A percentile compares a stretch with the other conserved stretches of the same genome.
These are phyloP conservation scores for Aplysia californica DNA, from an alignment of 1,140 invertebrate genomes.

Conservation along the genomic window DNA sequence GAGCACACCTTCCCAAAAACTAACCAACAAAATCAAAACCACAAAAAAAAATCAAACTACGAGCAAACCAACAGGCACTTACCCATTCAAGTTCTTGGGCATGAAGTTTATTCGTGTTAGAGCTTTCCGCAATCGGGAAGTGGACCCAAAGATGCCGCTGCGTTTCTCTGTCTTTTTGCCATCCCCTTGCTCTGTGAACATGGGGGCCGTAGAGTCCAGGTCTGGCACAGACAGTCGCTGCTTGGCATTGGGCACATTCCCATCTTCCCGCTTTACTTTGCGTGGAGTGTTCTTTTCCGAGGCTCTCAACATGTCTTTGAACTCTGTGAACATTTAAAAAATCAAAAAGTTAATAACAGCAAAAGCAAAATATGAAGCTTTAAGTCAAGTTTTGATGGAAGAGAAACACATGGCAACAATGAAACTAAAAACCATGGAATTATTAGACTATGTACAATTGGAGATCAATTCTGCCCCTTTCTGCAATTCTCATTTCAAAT, in stretches of 20 bases:
- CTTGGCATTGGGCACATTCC: slow-evolving; percentile 68
- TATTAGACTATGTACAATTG: too few species aligned
- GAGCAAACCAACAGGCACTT: too few species aligned
- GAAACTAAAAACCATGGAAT: too few species aligned
- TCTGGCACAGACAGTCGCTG: slow-evolving; percentile 65
- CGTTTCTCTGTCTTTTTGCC: slow-evolving; percentile 71
- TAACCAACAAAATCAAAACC: too few species aligned
- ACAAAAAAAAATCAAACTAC: too few species aligned
- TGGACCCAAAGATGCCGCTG: slow-evolving; percentile 75
- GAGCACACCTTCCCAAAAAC: too few species aligned
- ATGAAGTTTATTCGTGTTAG: slow-evolving; percentile 92
- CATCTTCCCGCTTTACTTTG: slow-evolving; percentile 47
- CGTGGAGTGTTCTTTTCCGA: slow-evolving; percentile 77
- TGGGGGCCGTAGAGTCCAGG: slow-evolving; percentile 51
- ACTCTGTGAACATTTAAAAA: slow-evolving; percentile 73
- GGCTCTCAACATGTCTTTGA: slow-evolving; percentile 87
- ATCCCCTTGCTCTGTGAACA: slow-evolving; percentile 39
- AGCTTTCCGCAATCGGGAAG: slow-evolving; percentile 85
- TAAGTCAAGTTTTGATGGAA: background rate
- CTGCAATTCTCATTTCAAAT: background rate
- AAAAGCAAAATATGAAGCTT: background rate
- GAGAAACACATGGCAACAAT: too few species aligned
- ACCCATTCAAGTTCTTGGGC: slow-evolving; percentile 75
- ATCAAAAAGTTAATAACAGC: slow-evolving; percentile 15
- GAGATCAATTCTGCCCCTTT: background rate